Evolutionary conservation across 2,113 vertebrate species (phyloP), one percentile per base, ranked within the genome.

Genomic region (Gadus chalcogrammus): DNA sequence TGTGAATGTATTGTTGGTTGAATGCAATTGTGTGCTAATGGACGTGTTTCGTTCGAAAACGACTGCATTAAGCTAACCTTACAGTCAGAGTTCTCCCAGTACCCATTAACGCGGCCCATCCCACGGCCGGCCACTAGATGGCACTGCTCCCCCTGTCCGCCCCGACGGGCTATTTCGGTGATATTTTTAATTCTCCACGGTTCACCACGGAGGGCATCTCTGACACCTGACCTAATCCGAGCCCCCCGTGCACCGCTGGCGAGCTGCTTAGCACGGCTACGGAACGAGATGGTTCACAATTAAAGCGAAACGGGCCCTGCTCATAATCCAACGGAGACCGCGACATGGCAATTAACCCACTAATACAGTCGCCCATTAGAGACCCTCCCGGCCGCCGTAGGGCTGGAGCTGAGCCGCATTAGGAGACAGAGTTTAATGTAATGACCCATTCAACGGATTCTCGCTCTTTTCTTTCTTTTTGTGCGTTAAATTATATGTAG

Each of bases 311-410:
- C 68, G 74, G 75, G 48, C 69, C 68, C 73, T 67, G 65, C 76
- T 81, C 73, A 77, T 82, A 83, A 84, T 82, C 85, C 88, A 88
- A 35, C 24, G 64, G 88, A 85, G 87, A 88, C 74, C 73, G 70
- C 85, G 85, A 86, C 81, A 84, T 83, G 88, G 84, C 88, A 89
- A 92, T 92, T 92, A 90, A 88, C 82, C 88, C 83, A 74, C 86
- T 91, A 91, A 91, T 90, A 85, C 85, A 80, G 82, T 77, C 79
- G 85, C 80, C 85, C 78, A 88, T 91, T 90, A 90, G 88, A 90
- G 79, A 82, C 83, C 88, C 82, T 80, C 73, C 84, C 79, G 82
- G 79, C 71, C 73, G 85, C 85, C 79, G 63, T 69, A 67, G 80
- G 81, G 85, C 75, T n/a, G 67, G 67, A 52, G 65, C 66, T 79